Evolutionary conservation across 2,888 invertebrate genomes (phyloP).

Genomic region (Molanna angustata): DNA sequence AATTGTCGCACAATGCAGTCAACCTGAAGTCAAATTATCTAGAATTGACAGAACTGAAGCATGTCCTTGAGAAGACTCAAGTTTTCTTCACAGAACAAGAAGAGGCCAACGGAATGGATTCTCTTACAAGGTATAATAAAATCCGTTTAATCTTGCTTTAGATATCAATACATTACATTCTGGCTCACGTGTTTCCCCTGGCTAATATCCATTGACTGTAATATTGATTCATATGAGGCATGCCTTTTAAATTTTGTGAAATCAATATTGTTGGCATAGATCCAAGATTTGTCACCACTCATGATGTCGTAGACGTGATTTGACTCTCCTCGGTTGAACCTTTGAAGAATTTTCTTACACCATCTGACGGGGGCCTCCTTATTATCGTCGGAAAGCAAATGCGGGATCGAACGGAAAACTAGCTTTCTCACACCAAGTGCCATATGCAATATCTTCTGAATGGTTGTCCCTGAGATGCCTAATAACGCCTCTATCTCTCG

Average conservation of each 20-base stretch:
- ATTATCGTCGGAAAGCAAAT: no score
- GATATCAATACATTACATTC: no score
- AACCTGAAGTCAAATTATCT: slow-evolving; percentile 88
- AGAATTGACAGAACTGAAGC: slow-evolving; percentile 86
- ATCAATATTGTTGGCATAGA: no score
- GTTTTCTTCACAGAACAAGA: slow-evolving; percentile 84
- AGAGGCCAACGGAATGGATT: slow-evolving; percentile 63
- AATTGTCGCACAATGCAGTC: slow-evolving; percentile 89
- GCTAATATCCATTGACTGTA: neutral
- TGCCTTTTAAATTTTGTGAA: neutral
- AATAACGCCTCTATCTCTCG: no score
- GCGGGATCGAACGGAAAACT: no score
- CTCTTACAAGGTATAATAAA: slow-evolving; percentile 52
- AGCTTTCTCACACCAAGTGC: no score
- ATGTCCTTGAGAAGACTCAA: slow-evolving; percentile 90
- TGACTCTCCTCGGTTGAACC: no score
- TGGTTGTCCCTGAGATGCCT: no score
- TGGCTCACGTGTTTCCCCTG: neutral
- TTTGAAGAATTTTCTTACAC: no score
- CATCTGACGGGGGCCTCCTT: no score
- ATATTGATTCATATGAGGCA: neutral
- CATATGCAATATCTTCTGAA: no score
- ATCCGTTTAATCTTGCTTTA: neutral
- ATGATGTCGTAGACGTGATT: no score
- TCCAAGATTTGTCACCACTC: neutral